Percentiles rank a stretch among this genome's conserved stretches.
Conservation (phyloP, 1,140 invertebrate species). For the Bombus sibiricus region DNA sequence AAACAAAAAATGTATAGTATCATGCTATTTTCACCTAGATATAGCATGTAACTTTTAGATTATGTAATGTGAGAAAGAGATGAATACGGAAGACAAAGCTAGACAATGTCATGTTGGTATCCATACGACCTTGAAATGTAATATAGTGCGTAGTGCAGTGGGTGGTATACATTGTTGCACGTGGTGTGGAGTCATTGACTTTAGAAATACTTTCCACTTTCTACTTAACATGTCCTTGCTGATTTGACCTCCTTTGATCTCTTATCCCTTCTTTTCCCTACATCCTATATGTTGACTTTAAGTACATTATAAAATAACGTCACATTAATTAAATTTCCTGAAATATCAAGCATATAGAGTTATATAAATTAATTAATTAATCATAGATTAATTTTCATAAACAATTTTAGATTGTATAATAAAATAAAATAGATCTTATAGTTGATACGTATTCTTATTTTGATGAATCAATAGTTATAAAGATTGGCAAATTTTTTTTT, state of each 20-base stretch:
- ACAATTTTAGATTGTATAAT: background rate
- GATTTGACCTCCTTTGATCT: conserved; percentile 20
- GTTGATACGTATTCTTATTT: background rate
- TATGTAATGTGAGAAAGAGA: conserved; percentile 6
- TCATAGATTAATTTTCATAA: background rate
- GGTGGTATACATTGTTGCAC: conserved; percentile 43
- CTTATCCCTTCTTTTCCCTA: background rate
- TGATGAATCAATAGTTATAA: background rate
- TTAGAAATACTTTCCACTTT: conserved; percentile 54
- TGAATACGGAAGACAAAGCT: conserved; percentile 33
- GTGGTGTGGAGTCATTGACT: conserved; percentile 47
- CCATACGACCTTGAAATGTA: conserved; percentile 41
- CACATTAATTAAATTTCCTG: background rate
- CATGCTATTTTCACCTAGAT: background rate
- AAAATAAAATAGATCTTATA: background rate
- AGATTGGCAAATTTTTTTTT: background rate
- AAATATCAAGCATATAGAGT: background rate
- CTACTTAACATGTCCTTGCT: conserved; percentile 11
- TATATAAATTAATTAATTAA: background rate
- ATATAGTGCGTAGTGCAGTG: conserved; percentile 25
- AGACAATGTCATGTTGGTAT: conserved; percentile 15
- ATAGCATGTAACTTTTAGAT: background rate
- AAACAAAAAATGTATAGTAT: too few species aligned
- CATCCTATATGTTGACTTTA: background rate
- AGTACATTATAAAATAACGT: background rate